A percentile compares a stretch with the other conserved stretches of the same genome.
phyloP scores from a whole-genome alignment of 2,888 invertebrate genomes.

The Luperina testacea region DNA sequence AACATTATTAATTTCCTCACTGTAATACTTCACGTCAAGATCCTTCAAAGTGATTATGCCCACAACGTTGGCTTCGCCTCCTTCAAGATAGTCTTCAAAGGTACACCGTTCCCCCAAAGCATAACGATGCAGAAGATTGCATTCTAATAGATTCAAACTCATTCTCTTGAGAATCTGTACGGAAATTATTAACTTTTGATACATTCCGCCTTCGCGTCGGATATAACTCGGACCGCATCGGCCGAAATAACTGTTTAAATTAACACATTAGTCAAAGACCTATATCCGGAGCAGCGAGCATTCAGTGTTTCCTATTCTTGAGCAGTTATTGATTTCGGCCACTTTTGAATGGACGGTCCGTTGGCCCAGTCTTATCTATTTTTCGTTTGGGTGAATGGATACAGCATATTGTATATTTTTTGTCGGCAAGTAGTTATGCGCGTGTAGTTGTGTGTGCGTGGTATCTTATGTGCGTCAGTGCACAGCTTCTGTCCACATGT shows the following conservation, averaged over 20 bases:
- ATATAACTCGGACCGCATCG: neutral
- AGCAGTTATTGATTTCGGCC: slow-evolving; percentile 43
- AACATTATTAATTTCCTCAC: too few species aligned
- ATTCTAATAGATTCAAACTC: slow-evolving; percentile 1
- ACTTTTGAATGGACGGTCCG: slow-evolving; percentile 33
- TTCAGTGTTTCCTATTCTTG: slow-evolving; percentile 22
- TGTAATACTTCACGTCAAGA: neutral
- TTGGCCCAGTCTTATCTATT: slow-evolving; percentile 49
- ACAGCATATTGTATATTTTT: slow-evolving; percentile 43
- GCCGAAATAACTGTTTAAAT: slow-evolving; percentile 16
- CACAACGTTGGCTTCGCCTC: neutral
- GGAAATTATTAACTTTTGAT: slow-evolving; percentile 11
- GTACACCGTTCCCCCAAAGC: neutral
- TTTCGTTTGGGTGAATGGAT: slow-evolving; percentile 30
- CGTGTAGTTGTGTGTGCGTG: neutral
- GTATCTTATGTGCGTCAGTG: slow-evolving; percentile 69
- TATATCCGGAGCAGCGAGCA: slow-evolving; percentile 1
- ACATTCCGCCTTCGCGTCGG: slow-evolving; percentile 12
- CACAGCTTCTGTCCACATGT: slow-evolving; percentile 71
- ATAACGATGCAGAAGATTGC: neutral
- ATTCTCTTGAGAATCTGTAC: neutral
- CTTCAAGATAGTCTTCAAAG: neutral
- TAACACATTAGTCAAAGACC: slow-evolving; percentile 1
- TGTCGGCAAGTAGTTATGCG: slow-evolving; percentile 47
- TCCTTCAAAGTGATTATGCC: neutral